phyloP scores from a whole-genome alignment of 2,113 vertebrate genomes.

The Antechinus stuartii region DNA sequence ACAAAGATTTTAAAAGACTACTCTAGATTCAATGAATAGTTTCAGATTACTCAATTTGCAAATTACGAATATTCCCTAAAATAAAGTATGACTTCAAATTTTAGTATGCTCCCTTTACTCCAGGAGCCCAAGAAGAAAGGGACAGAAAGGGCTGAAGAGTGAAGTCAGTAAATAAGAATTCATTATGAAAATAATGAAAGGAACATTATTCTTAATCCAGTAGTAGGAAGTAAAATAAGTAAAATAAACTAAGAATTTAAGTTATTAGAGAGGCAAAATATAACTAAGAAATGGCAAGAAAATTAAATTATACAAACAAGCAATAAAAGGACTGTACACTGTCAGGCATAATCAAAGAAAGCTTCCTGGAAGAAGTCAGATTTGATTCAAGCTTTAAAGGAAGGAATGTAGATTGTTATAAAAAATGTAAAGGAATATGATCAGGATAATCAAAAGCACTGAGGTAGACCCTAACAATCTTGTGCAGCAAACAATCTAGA shows the following conservation, averaged over 20 bases:
- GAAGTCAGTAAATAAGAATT: constrained; percentile 35
- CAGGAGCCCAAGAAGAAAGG: neutral
- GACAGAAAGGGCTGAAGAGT: neutral
- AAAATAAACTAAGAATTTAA: constrained; percentile 13
- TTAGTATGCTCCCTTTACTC: neutral
- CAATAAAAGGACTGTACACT: neutral
- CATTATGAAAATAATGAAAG: neutral
- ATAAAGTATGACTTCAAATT: neutral
- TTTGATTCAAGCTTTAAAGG: neutral
- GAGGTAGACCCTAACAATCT: neutral
- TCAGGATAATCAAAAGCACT: neutral
- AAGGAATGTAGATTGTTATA: neutral
- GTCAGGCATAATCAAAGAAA: neutral
- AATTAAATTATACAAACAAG: neutral
- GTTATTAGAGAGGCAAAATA: constrained; percentile 15
- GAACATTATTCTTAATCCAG: neutral
- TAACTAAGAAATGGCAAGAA: neutral
- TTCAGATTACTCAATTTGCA: neutral
- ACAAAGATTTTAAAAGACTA: neutral
- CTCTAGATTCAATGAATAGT: neutral
- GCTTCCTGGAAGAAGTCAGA: neutral
- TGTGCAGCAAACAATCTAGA: neutral
- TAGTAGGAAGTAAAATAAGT: constrained; percentile 11
- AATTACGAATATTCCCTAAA: neutral
- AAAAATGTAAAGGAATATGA: neutral